Evolutionary conservation across 2,888 invertebrate genomes (phyloP), one percentile per base, ranked within the genome.

Genomic region (Dasysyrphus albostriatus): DNA sequence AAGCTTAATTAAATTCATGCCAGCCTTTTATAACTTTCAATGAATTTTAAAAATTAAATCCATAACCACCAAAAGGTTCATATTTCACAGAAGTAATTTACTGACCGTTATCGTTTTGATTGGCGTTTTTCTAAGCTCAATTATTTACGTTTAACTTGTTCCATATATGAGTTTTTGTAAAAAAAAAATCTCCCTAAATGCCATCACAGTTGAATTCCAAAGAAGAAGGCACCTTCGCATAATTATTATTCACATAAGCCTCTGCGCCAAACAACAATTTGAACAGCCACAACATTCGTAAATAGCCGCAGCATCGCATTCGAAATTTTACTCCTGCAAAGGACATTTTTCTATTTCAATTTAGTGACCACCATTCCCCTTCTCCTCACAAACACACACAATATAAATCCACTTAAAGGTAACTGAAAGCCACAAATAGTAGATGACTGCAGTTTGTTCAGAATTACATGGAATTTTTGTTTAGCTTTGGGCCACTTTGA

Each of bases 381-480:
- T 4, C 16, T 16, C 29, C 9, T 34, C 49, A 56, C 24, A 51
- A 42, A 58, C 5, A 12, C n/a, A 67, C n/a, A 73, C 72, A 77
- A 85, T 85, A 81, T 54, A 58, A 81, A 77, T 85, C 85, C 85
- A 85, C 85, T 85, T 85, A 84, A 85, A 73, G 81, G 76, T 81
- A 81, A 81, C 76, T 54, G 72, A 67, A 76, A 82, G 82, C 85
- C 85, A 70, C 85, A 82, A 77, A 82, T 70, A 74, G 59, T 51
- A 44, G 34, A 78, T 69, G 37, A 58, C 61, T 78, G 85, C 82
- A 85, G 73, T 85, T 77, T 85, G 81, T 54, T 56, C 29, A 58
- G 85, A 77, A 85, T 85, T 81, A 85, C 81, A 81, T 67, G 76
- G 76, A 85, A 81, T 81, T 81, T 73, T 69, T 74, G 74, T 81